A percentile compares a stretch with the other conserved stretches of the same genome.
Evolutionary conservation across 2,888 invertebrate species (phyloP).

Genomic region (Rhimphoctona megacephalus): DNA sequence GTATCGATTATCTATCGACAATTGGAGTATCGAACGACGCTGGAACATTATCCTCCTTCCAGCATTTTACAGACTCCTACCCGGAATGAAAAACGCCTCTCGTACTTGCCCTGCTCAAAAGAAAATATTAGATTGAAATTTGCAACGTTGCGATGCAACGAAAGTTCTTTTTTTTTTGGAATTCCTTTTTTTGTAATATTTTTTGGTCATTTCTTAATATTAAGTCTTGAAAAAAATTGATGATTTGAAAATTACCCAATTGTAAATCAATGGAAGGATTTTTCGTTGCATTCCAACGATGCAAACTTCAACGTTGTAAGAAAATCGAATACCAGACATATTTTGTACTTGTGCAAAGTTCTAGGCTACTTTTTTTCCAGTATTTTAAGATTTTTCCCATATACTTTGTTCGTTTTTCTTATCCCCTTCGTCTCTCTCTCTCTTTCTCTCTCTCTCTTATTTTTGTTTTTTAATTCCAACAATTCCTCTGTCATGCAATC

Average conservation of each 20-base stretch:
- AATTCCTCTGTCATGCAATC: constrained; percentile 25
- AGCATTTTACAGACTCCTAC: constrained; percentile 67
- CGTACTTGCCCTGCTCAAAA: constrained; percentile 77
- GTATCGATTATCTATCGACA: constrained; percentile 29
- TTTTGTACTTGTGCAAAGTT: constrained; percentile 80
- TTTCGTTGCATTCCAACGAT: not conserved
- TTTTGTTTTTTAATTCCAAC: constrained; percentile 6
- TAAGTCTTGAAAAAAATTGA: not conserved
- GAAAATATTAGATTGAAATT: not conserved
- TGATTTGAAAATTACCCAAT: not conserved
- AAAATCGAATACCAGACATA: constrained; percentile 75
- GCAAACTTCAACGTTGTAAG: not conserved
- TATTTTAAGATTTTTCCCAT: constrained; percentile 79
- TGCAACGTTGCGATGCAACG: not conserved
- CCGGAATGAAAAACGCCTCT: constrained; percentile 71
- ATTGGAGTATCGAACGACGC: constrained; percentile 45
- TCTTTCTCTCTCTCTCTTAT: constrained; percentile 59
- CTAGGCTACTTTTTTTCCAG: constrained; percentile 77
- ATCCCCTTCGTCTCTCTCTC: constrained; percentile 48
- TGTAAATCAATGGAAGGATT: not conserved
- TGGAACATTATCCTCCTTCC: constrained; percentile 48
- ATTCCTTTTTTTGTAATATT: not conserved
- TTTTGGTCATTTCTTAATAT: not conserved
- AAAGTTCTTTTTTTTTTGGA: not conserved
- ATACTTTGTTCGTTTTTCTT: constrained; percentile 68